Conservation (phyloP, 2,113 vertebrate genomes). For the Prionailurus bengalensis region DNA sequence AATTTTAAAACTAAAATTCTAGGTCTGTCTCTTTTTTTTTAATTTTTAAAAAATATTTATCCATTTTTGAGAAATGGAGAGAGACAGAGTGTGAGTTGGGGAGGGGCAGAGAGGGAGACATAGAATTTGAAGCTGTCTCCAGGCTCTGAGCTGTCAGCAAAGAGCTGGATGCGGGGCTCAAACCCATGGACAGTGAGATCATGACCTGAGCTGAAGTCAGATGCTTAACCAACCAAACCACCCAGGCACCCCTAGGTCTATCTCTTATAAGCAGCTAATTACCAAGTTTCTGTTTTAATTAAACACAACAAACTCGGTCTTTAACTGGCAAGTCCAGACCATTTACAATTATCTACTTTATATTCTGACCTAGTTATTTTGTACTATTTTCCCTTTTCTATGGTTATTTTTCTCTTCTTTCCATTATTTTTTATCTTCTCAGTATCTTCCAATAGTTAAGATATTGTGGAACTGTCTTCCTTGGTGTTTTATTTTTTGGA, state of each 20-base stretch:
- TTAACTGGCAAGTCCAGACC: neutral
- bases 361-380: slow-evolving; percentile 3
- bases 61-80: too few species aligned
- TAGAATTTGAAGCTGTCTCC: too few species aligned
- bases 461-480: neutral
- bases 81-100: too few species aligned
- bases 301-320: neutral
- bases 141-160: too few species aligned
- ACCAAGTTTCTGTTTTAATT: neutral
- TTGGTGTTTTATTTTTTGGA: neutral
- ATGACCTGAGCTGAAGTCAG: too few species aligned
- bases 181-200: too few species aligned
- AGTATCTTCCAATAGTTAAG: neutral
- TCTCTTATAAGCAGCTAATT: neutral
- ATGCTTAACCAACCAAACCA: too few species aligned
- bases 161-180: too few species aligned
- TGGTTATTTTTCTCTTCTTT: neutral
- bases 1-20: slow-evolving; percentile 11
- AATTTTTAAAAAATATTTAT: too few species aligned
- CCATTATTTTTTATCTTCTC: neutral
- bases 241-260: neutral
- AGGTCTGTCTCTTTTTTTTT: neutral
- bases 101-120: too few species aligned
- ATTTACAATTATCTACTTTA: neutral
- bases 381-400: neutral